Conservation (phyloP, 2,888 invertebrate genomes). For the Drosophila affinis region DNA sequence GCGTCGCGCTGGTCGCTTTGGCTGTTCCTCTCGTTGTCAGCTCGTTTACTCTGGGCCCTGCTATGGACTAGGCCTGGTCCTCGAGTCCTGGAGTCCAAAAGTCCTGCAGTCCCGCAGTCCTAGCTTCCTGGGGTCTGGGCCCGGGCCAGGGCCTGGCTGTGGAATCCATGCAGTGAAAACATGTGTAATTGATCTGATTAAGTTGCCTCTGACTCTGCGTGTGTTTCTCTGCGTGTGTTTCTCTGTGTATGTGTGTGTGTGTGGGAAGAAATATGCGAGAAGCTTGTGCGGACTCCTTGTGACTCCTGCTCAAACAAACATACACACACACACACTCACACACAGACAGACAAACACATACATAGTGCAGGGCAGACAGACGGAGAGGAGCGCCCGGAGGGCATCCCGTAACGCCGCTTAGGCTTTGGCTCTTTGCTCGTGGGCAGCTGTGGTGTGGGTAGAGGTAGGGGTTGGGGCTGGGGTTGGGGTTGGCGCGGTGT, state of each 20-base stretch:
- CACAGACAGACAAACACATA: constrained; percentile 31
- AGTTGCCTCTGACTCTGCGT: constrained; percentile 60
- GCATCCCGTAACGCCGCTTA: constrained; percentile 33
- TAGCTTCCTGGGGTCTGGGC: constrained; percentile 3
- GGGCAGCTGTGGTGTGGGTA: neutral
- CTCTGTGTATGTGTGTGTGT: constrained; percentile 28
- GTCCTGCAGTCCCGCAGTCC: neutral
- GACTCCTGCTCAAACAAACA: constrained; percentile 45
- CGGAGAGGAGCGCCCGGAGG: neutral
- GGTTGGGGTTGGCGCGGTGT: too few relatives aligned
- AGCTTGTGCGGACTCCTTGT: constrained; percentile 36
- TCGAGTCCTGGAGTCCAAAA: neutral
- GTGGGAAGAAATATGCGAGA: constrained; percentile 55
- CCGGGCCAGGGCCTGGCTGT: constrained; percentile 15
- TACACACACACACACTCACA: constrained; percentile 38
- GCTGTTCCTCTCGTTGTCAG: constrained; percentile 26
- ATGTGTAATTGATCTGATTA: constrained; percentile 79
- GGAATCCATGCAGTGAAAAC: constrained; percentile 71
- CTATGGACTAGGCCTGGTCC: constrained; percentile 21
- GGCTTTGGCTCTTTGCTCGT: constrained; percentile 31
- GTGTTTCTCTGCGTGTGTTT: constrained; percentile 21
- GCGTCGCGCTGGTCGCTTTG: constrained; percentile 22
- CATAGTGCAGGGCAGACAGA: neutral
- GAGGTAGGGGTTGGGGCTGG: too few relatives aligned
- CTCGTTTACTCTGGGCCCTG: constrained; percentile 5